phyloP scores from a whole-genome alignment of 2,888 invertebrate species.

The Stratiomys singularior region DNA sequence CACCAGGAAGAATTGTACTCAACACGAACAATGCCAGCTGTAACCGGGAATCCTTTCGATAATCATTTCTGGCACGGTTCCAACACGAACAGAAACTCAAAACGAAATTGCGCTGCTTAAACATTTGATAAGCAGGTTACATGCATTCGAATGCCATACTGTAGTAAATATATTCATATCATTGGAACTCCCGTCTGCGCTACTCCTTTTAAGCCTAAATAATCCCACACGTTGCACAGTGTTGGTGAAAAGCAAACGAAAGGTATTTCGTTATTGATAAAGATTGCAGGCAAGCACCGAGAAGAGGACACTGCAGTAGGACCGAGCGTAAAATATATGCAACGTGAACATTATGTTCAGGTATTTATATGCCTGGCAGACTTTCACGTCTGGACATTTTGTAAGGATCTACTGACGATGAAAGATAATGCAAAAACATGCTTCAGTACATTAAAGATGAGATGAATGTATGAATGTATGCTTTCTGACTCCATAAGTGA shows the following conservation, averaged over 20 bases:
- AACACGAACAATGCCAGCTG: neutral
- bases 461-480: too few species aligned
- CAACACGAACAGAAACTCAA: neutral
- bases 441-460: too few species aligned
- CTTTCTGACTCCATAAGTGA: too few species aligned
- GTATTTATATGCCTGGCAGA: neutral
- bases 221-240: neutral
- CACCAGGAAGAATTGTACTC: neutral
- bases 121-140: neutral
- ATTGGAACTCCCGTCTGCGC: neutral
- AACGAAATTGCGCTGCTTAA: constrained; percentile 4
- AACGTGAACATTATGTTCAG: neutral
- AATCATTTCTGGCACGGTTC: constrained; percentile 6
- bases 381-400: too few species aligned
- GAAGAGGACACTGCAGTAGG: neutral
- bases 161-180: too few species aligned
- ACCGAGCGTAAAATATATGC: neutral
- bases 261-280: constrained; percentile 14
- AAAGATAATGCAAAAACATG: too few species aligned
- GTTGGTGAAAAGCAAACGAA: constrained; percentile 7
- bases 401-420: too few species aligned
- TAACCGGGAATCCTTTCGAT: neutral
- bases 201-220: neutral
- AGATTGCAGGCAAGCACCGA: neutral
- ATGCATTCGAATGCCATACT: neutral